These are phyloP conservation scores for Styela plicata DNA, from an alignment of 23 tunicate species.

Conservation along the genomic window DNA sequence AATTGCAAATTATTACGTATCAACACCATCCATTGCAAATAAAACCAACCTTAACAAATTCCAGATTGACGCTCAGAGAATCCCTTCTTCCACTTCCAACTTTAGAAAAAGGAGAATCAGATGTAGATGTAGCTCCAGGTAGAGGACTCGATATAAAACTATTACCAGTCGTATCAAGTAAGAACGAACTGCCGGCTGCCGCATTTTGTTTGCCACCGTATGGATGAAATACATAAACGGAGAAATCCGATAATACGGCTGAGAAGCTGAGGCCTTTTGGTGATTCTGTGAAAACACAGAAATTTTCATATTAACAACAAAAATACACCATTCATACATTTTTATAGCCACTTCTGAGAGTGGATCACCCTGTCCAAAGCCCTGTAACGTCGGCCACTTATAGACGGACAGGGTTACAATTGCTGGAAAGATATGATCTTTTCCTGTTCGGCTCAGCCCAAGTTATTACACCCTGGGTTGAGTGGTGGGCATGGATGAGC, in stretches of 20 bases:
- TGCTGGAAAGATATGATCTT: too few species aligned
- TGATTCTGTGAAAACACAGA: slow-evolving; percentile 3
- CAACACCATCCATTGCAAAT: too few species aligned
- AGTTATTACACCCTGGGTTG: too few species aligned
- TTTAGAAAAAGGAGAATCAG: slow-evolving; percentile 37
- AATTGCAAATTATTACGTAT: too few species aligned
- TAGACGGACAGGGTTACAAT: too few species aligned
- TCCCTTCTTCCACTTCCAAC: slow-evolving; percentile 67
- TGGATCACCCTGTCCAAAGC: too few species aligned
- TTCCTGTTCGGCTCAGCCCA: too few species aligned
- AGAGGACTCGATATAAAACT: slow-evolving; percentile 31
- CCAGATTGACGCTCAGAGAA: slow-evolving; percentile 79
- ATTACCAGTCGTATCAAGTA: neutral
- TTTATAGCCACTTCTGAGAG: too few species aligned
- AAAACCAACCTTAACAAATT: slow-evolving; percentile 83
- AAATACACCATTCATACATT: too few species aligned
- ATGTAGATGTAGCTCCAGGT: neutral
- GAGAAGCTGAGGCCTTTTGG: slow-evolving; percentile 80
- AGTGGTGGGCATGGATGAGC: too few species aligned
- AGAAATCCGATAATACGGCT: slow-evolving; percentile 84
- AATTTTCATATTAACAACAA: too few species aligned
- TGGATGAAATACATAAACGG: slow-evolving; percentile 78
- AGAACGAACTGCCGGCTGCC: neutral
- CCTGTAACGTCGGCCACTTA: too few species aligned
- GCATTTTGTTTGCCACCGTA: slow-evolving; percentile 33